Evolutionary conservation across 2,888 invertebrate genomes (phyloP).

Genomic region (Aromia moschata): DNA sequence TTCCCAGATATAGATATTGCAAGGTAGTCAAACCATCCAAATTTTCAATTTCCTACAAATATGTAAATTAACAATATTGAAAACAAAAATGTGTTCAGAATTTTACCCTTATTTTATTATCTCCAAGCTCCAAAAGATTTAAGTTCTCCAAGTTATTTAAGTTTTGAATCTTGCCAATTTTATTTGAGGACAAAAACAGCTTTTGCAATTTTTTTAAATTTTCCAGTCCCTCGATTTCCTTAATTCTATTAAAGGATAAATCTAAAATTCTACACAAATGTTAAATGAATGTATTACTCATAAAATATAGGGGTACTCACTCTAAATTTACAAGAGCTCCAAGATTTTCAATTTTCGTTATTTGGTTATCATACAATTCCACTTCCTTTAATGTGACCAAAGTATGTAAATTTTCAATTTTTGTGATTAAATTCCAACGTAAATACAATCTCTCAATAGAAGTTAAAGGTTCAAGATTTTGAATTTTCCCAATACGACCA

Average conservation of each 20-base stretch:
- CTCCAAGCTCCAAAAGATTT: conserved; percentile 90
- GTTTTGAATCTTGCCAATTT: conserved; percentile 87
- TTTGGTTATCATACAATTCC: conserved; percentile 97
- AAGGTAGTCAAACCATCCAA: conserved; percentile 79
- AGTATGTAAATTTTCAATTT: conserved; percentile 87
- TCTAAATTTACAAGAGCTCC: conserved; percentile 87
- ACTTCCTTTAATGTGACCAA: conserved; percentile 83
- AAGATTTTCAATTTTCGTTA: conserved; percentile 90
- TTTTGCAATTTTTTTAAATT: conserved; percentile 80
- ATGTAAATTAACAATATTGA: conserved; percentile 23
- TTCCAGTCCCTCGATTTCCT: conserved; percentile 84
- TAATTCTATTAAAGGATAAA: conserved; percentile 93
- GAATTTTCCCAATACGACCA: conserved; percentile 83
- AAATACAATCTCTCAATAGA: conserved; percentile 84
- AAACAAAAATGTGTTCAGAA: background rate
- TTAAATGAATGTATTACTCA: conserved; percentile 17
- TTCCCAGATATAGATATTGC: conserved; percentile 86
- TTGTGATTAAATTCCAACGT: conserved; percentile 94
- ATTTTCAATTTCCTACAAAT: conserved; percentile 82
- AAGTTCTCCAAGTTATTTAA: conserved; percentile 81
- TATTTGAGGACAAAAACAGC: conserved; percentile 90
- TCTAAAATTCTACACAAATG: conserved; percentile 80
- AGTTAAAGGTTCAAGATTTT: conserved; percentile 81
- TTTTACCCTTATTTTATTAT: conserved; percentile 86
- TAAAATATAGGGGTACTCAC: conserved; percentile 69